Conservation (phyloP, 2,797 vertebrate genomes). For the Pachyuromys duprasi region DNA sequence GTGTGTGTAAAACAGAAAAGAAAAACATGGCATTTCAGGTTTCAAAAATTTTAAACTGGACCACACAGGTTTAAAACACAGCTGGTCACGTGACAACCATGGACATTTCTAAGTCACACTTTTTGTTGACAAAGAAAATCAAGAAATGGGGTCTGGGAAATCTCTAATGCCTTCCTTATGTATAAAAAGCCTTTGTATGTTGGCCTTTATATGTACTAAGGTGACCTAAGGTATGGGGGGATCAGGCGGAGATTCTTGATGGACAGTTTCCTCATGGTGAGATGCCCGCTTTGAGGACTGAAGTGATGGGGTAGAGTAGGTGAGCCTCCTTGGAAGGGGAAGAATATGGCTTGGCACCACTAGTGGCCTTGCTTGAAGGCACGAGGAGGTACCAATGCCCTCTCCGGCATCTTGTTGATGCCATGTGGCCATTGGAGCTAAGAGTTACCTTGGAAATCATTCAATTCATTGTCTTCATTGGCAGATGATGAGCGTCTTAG, state of each 20-base stretch:
- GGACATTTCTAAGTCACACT: not conserved
- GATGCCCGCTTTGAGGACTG: not conserved
- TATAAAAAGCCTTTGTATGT: not conserved
- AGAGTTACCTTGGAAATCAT: not conserved
- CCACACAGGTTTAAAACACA: not conserved
- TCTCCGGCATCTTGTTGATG: no score
- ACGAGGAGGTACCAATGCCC: not conserved
- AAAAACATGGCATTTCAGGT: not conserved
- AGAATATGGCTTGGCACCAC: not conserved
- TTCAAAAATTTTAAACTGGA: not conserved
- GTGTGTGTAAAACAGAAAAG: not conserved
- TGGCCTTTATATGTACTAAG: not conserved
- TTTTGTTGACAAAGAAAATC: not conserved
- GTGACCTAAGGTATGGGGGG: not conserved
- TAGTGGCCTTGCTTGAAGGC: not conserved
- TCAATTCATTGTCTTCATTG: not conserved
- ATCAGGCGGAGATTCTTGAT: not conserved
- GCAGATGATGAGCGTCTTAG: not conserved
- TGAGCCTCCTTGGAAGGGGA: no score
- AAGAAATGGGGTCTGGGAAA: not conserved
- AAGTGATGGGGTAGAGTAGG: rapidly evolving
- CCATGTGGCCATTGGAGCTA: not conserved
- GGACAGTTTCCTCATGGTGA: not conserved
- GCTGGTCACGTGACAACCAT: not conserved
- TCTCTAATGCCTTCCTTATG: not conserved